phyloP scores from a whole-genome alignment of 2,888 invertebrate species.

The Clepsis dumicolana region DNA sequence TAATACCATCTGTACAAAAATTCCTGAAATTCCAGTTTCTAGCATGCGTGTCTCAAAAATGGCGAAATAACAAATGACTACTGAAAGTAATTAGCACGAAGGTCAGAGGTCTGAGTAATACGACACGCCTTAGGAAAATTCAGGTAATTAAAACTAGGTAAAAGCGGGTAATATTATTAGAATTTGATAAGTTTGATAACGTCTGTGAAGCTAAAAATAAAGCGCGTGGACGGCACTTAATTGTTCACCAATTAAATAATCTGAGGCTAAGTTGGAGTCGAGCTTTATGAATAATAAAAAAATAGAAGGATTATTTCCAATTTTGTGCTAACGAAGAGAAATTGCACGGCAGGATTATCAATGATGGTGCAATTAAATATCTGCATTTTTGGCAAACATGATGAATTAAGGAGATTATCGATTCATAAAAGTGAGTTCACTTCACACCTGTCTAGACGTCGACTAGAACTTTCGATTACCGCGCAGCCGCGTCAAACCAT shows the following conservation, averaged over 20 bases:
- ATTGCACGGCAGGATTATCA: background rate
- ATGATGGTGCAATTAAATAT: slow-evolving; percentile 8
- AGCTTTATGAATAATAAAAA: background rate
- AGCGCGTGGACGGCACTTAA: background rate
- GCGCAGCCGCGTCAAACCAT: background rate
- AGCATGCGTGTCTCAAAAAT: slow-evolving; percentile 17
- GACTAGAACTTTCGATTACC: slow-evolving; percentile 21
- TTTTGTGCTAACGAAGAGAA: slow-evolving; percentile 5
- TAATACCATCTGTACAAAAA: background rate
- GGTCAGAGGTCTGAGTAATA: slow-evolving; percentile 24
- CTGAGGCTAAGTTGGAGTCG: background rate
- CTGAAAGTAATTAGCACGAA: slow-evolving; percentile 15
- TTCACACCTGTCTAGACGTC: slow-evolving; percentile 7
- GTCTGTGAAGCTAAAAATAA: background rate
- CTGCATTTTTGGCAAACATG: background rate
- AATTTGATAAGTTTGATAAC: slow-evolving; percentile 3
- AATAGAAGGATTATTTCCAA: background rate
- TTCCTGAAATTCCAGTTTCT: background rate
- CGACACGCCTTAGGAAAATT: slow-evolving; percentile 21
- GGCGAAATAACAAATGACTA: slow-evolving; percentile 10
- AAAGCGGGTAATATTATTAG: background rate
- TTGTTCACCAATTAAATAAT: slow-evolving; percentile 7
- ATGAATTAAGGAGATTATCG: slow-evolving; percentile 2
- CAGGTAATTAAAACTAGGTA: slow-evolving; percentile 5
- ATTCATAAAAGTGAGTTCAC: slow-evolving; percentile 12